Conservation (phyloP, 2,888 invertebrate species). For the Apodemia zela region DNA sequence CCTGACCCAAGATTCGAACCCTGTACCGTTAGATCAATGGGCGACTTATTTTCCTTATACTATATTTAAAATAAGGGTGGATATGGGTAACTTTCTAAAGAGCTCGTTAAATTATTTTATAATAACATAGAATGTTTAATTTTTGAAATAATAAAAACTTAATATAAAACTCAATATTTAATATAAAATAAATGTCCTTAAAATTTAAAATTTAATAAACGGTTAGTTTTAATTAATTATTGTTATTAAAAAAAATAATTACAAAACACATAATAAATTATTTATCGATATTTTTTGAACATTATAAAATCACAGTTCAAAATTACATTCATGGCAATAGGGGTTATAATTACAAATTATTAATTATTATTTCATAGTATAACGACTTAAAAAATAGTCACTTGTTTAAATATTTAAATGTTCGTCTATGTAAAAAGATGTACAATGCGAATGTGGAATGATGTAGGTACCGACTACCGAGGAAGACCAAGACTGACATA, state of each 20-base stretch:
- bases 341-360: constrained; percentile 42
- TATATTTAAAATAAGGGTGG: background rate
- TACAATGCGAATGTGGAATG: too few species aligned
- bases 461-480: too few species aligned
- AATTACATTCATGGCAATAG: constrained; percentile 71
- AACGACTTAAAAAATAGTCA: constrained; percentile 1
- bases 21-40: background rate
- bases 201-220: constrained; percentile 2
- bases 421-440: background rate
- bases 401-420: background rate
- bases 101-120: background rate
- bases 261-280: constrained; percentile 47
- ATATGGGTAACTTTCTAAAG: background rate
- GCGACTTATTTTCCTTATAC: background rate
- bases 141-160: constrained; percentile 31
- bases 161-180: constrained; percentile 18
- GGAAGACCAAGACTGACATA: too few species aligned
- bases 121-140: background rate
- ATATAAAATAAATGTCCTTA: background rate
- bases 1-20: too few species aligned
- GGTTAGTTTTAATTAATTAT: constrained; percentile 15
- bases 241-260: constrained; percentile 29
- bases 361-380: constrained; percentile 32
- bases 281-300: constrained; percentile 57
- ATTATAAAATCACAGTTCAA: constrained; percentile 75